Conservation (phyloP, 1,140 invertebrate genomes). For the Chironomus tepperi region DNA sequence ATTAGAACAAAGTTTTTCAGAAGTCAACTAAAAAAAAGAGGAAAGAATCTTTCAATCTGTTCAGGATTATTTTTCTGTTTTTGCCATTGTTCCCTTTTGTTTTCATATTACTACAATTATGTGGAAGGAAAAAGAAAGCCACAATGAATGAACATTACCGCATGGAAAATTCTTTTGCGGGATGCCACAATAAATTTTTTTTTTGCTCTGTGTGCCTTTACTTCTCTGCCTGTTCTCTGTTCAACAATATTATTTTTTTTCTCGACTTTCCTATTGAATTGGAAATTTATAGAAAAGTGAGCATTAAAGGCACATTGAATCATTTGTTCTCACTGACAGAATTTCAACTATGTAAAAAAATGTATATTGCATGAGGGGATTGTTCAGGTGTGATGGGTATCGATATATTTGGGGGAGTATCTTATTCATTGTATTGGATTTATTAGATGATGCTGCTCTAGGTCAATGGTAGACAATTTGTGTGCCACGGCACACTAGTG, state of each 20-base stretch:
- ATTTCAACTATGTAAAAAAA: not conserved
- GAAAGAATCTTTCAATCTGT: too few relatives aligned
- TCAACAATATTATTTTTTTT: too few relatives aligned
- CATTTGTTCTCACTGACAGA: not conserved
- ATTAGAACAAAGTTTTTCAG: too few relatives aligned
- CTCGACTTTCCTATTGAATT: not conserved
- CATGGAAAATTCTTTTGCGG: slow-evolving; percentile 6
- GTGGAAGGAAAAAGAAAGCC: not conserved
- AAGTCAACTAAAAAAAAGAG: too few relatives aligned
- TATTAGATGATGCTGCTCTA: too few relatives aligned
- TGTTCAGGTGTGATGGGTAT: too few relatives aligned
- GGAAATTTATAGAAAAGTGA: not conserved
- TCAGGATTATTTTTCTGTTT: not conserved
- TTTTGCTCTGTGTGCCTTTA: not conserved
- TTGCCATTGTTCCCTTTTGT: not conserved
- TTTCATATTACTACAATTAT: not conserved
- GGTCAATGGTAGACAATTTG: too few relatives aligned
- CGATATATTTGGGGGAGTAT: too few relatives aligned
- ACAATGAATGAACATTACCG: slow-evolving; percentile 12
- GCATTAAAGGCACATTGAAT: not conserved
- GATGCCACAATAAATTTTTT: slow-evolving; percentile 6
- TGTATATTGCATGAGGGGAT: too few relatives aligned
- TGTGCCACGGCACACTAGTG: too few relatives aligned
- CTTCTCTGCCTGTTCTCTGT: not conserved
- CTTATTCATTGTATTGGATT: too few relatives aligned